Percentiles rank a stretch among this genome's conserved stretches.
phyloP scores from a whole-genome alignment of 2,888 invertebrate species.

The Prosopocoilus inquinatus region DNA sequence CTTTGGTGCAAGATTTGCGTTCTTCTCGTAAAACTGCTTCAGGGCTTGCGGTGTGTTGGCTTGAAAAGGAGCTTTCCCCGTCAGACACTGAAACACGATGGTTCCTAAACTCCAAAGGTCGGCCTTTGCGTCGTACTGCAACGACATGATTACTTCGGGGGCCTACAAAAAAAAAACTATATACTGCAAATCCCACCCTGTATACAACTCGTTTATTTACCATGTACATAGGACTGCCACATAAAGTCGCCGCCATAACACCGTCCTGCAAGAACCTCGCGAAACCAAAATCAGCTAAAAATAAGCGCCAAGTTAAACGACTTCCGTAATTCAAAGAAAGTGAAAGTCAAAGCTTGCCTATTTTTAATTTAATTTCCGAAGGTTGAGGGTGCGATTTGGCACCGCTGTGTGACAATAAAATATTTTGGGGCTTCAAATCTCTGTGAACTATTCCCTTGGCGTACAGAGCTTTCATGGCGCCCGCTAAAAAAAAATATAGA shows the following conservation, averaged over 20 bases:
- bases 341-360: slow-evolving; percentile 64
- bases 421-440: slow-evolving; percentile 99
- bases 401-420: slow-evolving; percentile 85
- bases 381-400: slow-evolving; percentile 67
- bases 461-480: slow-evolving; percentile 95
- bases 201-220: slow-evolving; percentile 53
- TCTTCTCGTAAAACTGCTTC: slow-evolving; percentile 95
- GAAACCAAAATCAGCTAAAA: slow-evolving; percentile 96
- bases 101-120: slow-evolving; percentile 99
- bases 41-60: slow-evolving; percentile 97
- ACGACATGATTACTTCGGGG: slow-evolving; percentile 98
- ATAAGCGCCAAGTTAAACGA: slow-evolving; percentile 13
- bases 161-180: slow-evolving; percentile 60
- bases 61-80: slow-evolving; percentile 97
- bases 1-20: slow-evolving; percentile 86
- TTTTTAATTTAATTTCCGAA: slow-evolving; percentile 89
- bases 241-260: slow-evolving; percentile 98
- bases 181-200: background rate
- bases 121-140: slow-evolving; percentile 98
- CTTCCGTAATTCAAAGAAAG: background rate
- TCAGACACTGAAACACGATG: slow-evolving; percentile 86
- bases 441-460: slow-evolving; percentile 98
- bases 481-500: slow-evolving; percentile 60
- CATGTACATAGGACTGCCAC: slow-evolving; percentile 99
- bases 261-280: slow-evolving; percentile 98